Evolutionary conservation across 92 coral and sea anemone genomes (phyloP).

Genomic region (Epizoanthus illoricatus): DNA sequence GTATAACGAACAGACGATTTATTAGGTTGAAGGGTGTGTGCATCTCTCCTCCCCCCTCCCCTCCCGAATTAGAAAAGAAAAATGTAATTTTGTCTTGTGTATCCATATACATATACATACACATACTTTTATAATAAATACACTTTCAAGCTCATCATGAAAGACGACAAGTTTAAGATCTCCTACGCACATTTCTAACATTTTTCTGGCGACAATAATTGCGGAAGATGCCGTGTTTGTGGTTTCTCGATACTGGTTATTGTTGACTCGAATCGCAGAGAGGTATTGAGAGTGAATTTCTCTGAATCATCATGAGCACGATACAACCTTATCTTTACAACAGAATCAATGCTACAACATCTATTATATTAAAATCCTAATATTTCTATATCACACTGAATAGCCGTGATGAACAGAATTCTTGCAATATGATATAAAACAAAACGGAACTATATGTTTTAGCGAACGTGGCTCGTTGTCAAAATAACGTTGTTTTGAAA

Average conservation of each 20-base stretch:
- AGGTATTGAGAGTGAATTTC: background rate
- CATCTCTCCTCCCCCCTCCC: background rate
- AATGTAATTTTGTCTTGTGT: background rate
- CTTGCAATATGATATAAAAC: background rate
- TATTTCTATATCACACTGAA: background rate
- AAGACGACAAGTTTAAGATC: slow-evolving; percentile 2
- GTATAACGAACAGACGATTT: background rate
- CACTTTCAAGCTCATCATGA: slow-evolving; percentile 15
- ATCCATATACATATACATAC: background rate
- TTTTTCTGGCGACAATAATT: slow-evolving; percentile 25
- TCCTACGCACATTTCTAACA: slow-evolving; percentile 4
- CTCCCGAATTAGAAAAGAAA: background rate
- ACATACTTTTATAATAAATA: background rate
- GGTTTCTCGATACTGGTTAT: slow-evolving; percentile 12
- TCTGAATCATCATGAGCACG: slow-evolving; percentile 4
- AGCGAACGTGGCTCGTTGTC: background rate
- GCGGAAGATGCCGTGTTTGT: slow-evolving; percentile 21
- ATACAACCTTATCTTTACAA: background rate
- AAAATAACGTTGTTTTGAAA: background rate
- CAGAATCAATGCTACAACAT: background rate
- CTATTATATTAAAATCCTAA: background rate
- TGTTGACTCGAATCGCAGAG: slow-evolving; percentile 17
- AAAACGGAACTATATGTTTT: background rate
- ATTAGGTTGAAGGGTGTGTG: background rate
- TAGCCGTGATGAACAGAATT: background rate